A percentile compares a stretch with the other conserved stretches of the same genome.
phyloP scores from a whole-genome alignment of 2,113 vertebrate species.

The Rhombomys opimus region DNA sequence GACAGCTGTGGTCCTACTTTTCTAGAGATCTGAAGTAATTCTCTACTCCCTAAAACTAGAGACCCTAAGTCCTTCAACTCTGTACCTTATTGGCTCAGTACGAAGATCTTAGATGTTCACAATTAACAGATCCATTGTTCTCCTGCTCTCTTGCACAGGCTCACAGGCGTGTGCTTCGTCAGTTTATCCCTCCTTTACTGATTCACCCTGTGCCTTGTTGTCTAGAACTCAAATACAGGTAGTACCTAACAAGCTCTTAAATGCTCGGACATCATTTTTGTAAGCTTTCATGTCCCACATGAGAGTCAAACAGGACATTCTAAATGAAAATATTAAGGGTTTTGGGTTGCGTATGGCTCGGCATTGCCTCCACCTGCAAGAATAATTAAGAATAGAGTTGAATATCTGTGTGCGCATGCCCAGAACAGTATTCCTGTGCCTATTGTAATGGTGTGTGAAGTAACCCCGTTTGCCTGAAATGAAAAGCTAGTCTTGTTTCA shows the following conservation, averaged over 20 bases:
- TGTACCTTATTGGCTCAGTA: background rate
- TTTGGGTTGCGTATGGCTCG: background rate
- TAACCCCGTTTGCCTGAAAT: background rate
- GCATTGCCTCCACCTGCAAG: background rate
- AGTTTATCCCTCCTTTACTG: background rate
- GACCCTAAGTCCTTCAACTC: background rate
- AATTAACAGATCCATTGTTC: background rate
- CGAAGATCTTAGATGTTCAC: background rate
- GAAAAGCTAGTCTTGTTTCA: slow-evolving; percentile 22
- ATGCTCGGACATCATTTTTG: background rate
- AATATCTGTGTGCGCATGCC: background rate
- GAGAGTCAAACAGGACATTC: slow-evolving; percentile 8
- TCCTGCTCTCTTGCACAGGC: background rate
- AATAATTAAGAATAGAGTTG: slow-evolving; percentile 56
- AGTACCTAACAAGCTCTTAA: background rate
- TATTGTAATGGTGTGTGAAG: slow-evolving; percentile 5
- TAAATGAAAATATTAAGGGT: slow-evolving; percentile 32
- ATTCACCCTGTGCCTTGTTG: background rate
- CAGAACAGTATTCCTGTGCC: background rate
- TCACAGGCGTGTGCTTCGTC: background rate
- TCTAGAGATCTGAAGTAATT: background rate
- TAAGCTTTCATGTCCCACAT: slow-evolving; percentile 29
- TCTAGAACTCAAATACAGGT: background rate
- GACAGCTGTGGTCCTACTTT: background rate
- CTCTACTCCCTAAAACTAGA: background rate